phyloP scores from a whole-genome alignment of 1,140 invertebrate genomes.

The Mizuhopecten yessoensis region DNA sequence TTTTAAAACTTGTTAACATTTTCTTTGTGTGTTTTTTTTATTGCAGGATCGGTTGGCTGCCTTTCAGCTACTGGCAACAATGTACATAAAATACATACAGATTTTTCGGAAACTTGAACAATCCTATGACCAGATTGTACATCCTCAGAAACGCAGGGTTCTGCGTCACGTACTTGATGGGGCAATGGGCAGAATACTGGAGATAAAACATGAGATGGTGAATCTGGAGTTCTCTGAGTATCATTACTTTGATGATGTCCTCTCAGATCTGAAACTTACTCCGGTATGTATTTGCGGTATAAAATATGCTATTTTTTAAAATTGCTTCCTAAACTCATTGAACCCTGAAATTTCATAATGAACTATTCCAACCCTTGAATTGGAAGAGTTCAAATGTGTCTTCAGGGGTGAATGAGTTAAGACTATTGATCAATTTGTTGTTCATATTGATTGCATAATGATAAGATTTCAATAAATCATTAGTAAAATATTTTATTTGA shows the following conservation, averaged over 20 bases:
- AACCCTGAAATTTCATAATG: no score
- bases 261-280: conserved; percentile 86
- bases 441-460: no score
- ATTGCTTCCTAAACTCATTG: no score
- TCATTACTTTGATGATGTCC: conserved; percentile 92
- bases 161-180: conserved; percentile 91
- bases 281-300: conserved; percentile 87
- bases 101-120: conserved; percentile 90
- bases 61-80: conserved; percentile 83
- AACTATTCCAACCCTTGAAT: no score
- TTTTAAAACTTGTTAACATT: no score
- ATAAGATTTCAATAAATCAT: no score
- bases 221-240: conserved; percentile 93
- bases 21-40: background rate
- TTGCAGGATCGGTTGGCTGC: conserved; percentile 82
- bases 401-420: no score
- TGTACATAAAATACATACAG: conserved; percentile 91
- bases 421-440: no score
- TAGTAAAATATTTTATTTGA: no score
- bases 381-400: no score
- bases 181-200: conserved; percentile 88
- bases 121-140: conserved; percentile 95
- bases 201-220: conserved; percentile 90
- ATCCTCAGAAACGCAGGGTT: conserved; percentile 94
- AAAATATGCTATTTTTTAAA: no score